These are phyloP conservation scores for Oryctolagus cuniculus DNA, from an alignment of 2,113 vertebrate genomes.

Conservation along the genomic window mOryCun1.1 NC_091439.1:30532501-30533000, in stretches of 20 bases:
- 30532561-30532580: not conserved
- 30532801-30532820: not conserved
- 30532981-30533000: not conserved
- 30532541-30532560: not conserved
- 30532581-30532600: not conserved
- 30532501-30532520: not conserved
- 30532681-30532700: not conserved
- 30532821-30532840: not conserved
- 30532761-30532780: not conserved
- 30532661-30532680: not conserved
- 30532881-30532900: not conserved
- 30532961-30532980: no score
- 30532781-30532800: not conserved
- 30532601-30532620: no score
- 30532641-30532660: not conserved
- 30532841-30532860: not conserved
- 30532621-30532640: not conserved
- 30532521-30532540: not conserved
- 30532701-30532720: not conserved
- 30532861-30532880: not conserved
- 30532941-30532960: not conserved
- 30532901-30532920: not conserved
- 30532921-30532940: not conserved
- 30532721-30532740: not conserved
- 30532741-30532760: not conserved